A percentile compares a stretch with the other conserved stretches of the same genome.
Evolutionary conservation across 1,140 invertebrate genomes (phyloP).

Genomic region (Gonatopus flavifemur): DNA sequence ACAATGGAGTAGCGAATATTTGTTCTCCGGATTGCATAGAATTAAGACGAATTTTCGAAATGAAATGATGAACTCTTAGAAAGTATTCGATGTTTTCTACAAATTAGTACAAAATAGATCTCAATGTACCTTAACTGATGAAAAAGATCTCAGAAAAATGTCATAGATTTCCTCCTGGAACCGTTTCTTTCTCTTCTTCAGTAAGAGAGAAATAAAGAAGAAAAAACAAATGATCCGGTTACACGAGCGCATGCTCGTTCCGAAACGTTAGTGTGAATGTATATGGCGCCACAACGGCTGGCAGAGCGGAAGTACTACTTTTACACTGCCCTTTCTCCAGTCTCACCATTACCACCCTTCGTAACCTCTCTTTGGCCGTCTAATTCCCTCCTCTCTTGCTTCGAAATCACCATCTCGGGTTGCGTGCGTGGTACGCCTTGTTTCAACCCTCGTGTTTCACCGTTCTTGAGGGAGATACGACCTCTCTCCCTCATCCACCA

Average conservation of each 20-base stretch:
- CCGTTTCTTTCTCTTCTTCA: background rate
- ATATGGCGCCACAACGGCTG: constrained; percentile 38
- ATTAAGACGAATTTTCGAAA: too few relatives aligned
- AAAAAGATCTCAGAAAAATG: too few relatives aligned
- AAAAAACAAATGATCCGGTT: constrained; percentile 18
- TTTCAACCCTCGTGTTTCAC: too few relatives aligned
- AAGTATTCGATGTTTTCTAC: too few relatives aligned
- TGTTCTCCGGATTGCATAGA: too few relatives aligned
- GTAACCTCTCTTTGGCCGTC: constrained; percentile 10
- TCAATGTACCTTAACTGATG: too few relatives aligned
- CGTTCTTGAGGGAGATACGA: constrained; percentile 18
- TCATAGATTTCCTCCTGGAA: background rate
- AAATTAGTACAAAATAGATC: too few relatives aligned
- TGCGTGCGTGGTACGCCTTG: constrained; percentile 38
- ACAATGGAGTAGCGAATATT: too few relatives aligned
- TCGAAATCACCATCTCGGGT: constrained; percentile 45
- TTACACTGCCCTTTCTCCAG: constrained; percentile 27
- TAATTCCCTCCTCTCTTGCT: constrained; percentile 16
- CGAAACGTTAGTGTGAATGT: background rate
- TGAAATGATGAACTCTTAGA: too few relatives aligned
- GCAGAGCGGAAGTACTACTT: constrained; percentile 46
- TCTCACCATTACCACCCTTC: constrained; percentile 16
- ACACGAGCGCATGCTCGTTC: constrained; percentile 22
- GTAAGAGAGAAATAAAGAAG: constrained; percentile 15
- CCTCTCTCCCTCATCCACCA: constrained; percentile 18